Base-by-base conservation (phyloP, 2,888 invertebrate species). In the Callimorpha dominula region DNA sequence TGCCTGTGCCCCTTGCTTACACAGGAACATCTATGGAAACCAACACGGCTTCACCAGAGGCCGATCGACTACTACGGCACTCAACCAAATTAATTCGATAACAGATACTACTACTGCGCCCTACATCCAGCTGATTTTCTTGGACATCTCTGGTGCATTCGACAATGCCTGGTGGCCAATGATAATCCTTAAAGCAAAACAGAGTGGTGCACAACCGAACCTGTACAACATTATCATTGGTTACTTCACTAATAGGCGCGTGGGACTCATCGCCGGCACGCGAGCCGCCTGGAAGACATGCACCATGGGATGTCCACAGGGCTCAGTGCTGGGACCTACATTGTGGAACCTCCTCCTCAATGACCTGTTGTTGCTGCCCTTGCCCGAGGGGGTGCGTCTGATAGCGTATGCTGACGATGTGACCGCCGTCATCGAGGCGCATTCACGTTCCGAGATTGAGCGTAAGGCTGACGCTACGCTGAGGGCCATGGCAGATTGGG, bases 141-240 rank as follows among this genome's bases (percentile, higher is more conserved):
- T 88, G 15, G 88, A 89, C 74, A 88, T 88, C 11, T 75, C 83
- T 1, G 86, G 86, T 0, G 87, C 87, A 14, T 88, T 87, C 54
- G 82, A 89, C 62, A 87, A 86, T 72, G 84, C 88, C 15, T 87
- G 86, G 86, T 88, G 88, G 87, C 86, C 86, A 7, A 86, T 86
- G 83, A 78, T 88, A 5, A 43, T 89, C 50, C 65, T 80, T 0
- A 86, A 85, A 70, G 64, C 72, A 52, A 40, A 71, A 78, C 0
- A 81, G n/a, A 42, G 64, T 17, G 64, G 43, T 17, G 12, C 64
- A 43, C 64, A n/a, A n/a, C 64, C 64, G 42, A 64, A 64, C 43
- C 17, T 63, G 0, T 65, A 43, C 9, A 4, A 5, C 20, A 65
- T 65, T 0, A 0, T 65, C 0, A 43, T 11, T 1, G 9, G 6